These are phyloP conservation scores for Ophioninae sp. DNA, from an alignment of 2,888 invertebrate genomes.

Conservation along the genomic window DNA sequence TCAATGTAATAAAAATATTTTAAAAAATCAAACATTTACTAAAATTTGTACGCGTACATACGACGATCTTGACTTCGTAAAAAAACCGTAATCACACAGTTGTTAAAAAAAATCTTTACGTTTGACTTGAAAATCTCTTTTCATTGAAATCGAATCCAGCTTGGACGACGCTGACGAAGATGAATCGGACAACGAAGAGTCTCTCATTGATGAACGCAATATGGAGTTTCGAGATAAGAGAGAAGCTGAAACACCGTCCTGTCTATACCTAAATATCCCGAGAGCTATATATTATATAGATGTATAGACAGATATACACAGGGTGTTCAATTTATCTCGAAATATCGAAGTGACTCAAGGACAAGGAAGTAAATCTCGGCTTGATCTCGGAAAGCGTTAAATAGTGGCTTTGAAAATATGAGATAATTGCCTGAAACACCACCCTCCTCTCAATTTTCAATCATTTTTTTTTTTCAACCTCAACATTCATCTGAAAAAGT, in stretches of 20 bases:
- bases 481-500: no score
- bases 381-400: background rate
- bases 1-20: no score
- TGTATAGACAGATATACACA: background rate
- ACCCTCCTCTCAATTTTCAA: no score
- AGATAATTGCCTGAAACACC: no score
- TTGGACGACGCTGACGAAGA: background rate
- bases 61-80: no score
- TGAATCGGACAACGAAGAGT: constrained; percentile 35
- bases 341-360: background rate
- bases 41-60: no score
- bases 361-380: background rate
- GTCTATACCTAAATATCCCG: constrained; percentile 51
- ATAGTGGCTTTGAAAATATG: no score
- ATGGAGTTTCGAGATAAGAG: constrained; percentile 46
- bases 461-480: no score
- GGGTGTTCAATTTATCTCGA: background rate
- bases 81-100: no score
- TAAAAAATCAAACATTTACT: no score
- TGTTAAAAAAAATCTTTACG: background rate
- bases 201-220: constrained; percentile 16
- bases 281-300: constrained; percentile 13
- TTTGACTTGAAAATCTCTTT: background rate
- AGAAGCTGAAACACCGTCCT: constrained; percentile 53
- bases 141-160: background rate